Conservation (phyloP, 2,113 vertebrate genomes). For the Meriones unguiculatus region DNA sequence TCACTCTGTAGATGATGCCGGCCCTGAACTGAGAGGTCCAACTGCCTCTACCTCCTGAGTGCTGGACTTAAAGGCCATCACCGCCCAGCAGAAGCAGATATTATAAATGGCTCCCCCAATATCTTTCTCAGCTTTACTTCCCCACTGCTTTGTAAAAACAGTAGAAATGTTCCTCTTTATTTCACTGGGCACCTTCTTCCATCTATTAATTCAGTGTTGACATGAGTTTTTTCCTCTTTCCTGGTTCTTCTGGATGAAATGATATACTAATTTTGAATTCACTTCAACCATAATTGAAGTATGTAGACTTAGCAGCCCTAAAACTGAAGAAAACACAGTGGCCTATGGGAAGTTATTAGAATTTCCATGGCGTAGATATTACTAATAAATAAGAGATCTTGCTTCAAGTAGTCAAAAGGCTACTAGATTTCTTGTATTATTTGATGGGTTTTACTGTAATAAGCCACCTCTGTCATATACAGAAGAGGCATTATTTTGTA, state of each 20-base stretch:
- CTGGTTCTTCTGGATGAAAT: constrained; percentile 7
- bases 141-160: neutral
- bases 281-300: neutral
- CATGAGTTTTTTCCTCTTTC: constrained; percentile 5
- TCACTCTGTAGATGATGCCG: neutral
- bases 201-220: neutral
- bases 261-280: neutral
- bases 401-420: neutral
- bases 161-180: neutral
- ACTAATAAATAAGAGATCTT: constrained; percentile 38
- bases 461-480: constrained; percentile 2
- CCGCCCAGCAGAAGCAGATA: neutral
- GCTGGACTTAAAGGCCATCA: neutral
- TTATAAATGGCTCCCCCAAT: neutral
- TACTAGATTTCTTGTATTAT: constrained; percentile 29
- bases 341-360: neutral
- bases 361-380: neutral
- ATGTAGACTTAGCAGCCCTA: neutral
- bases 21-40: neutral
- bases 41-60: neutral
- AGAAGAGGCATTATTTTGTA: constrained; percentile 5
- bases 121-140: constrained; percentile 43
- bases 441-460: neutral
- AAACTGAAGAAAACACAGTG: constrained; percentile 41
- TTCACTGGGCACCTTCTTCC: neutral